phyloP scores from a whole-genome alignment of 1,140 invertebrate species.

The Neelides sp. region DNA sequence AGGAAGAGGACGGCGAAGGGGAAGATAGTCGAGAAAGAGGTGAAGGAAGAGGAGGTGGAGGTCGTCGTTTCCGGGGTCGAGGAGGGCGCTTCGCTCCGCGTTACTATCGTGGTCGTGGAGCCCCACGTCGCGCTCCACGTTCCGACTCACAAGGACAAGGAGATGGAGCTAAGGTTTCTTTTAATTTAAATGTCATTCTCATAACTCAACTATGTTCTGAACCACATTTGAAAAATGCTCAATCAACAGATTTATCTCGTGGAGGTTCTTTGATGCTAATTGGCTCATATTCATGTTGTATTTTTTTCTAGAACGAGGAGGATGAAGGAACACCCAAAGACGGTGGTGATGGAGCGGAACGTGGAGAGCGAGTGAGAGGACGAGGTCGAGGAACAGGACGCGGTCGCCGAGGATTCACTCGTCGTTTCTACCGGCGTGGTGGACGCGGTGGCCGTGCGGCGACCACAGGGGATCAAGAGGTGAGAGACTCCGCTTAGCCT shows the following conservation, averaged over 20 bases:
- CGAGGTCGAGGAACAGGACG: conserved; percentile 34
- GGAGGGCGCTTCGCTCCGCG: conserved; percentile 32
- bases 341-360: conserved; percentile 33
- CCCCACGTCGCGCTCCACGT: conserved; percentile 27
- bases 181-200: no score
- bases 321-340: conserved; percentile 6
- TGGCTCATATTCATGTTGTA: not conserved
- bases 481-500: not conserved
- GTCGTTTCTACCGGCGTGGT: conserved; percentile 49
- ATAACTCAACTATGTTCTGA: no score
- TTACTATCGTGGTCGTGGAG: conserved; percentile 29
- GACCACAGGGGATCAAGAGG: conserved; percentile 21
- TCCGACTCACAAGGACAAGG: conserved; percentile 18
- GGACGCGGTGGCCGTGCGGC: conserved; percentile 7
- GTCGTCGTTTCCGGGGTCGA: conserved; percentile 33
- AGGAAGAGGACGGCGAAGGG: conserved; percentile 22
- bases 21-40: conserved; percentile 20
- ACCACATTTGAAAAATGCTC: conserved; percentile 27
- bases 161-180: no score
- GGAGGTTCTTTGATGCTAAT: conserved; percentile 3
- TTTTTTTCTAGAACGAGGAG: conserved; percentile 1
- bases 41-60: conserved; percentile 27
- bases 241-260: conserved; percentile 6
- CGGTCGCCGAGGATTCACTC: conserved; percentile 40
- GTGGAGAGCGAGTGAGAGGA: conserved; percentile 33